Base-by-base conservation (phyloP, 2,113 vertebrate species). In the Tetraodon nigroviridis region DNA sequence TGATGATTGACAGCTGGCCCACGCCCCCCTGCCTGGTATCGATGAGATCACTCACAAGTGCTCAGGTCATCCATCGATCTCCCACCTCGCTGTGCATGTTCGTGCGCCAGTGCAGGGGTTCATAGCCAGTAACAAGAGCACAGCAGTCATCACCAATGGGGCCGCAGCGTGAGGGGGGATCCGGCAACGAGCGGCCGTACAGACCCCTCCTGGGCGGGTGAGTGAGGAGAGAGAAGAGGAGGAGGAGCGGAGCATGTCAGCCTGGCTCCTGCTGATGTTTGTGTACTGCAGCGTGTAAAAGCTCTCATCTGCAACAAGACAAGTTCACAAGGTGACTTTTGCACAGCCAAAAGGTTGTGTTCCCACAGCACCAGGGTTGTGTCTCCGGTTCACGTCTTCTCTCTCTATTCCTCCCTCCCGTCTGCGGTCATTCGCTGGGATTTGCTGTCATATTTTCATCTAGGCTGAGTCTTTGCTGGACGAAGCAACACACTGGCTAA, bases 41-140 rank as follows among this genome's bases (percentile, higher is more conserved):
- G 73, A 80, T 71, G 66, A 80, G 62, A 63, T 73, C 73, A 73
- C 45, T 50, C 51, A 47, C 46, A 57, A 5, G 51, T 41, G 27
- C 59, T 63, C 16, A 67, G 65, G 65, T 71, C 57, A 45, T 16
- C 6, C 69, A 81, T 81, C 54, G 67, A 77, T 73, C 45, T 8
- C 1, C 29, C 49, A 3, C 52, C 8, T 44, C 8, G 50, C 22
- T 10, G 24, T 61, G 50, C 29, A 57, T 62, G 54, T 51, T 17
- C 6, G 47, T 61, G 11, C 54, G 52, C 58, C 1, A 20, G 16
- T 63, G 62, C 50, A n/a, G 54, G 49, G 6, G 2, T 22, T 58
- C 22, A 21, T 37, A 8, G 6, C 24, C 32, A 3, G 13, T 27
- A 37, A 37, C 32, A 37, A 12, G 12, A 37, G 32, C 8, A 10